Evolutionary conservation across 2,888 invertebrate genomes (phyloP).

Genomic region (Parapristionchus giblindavisi): DNA sequence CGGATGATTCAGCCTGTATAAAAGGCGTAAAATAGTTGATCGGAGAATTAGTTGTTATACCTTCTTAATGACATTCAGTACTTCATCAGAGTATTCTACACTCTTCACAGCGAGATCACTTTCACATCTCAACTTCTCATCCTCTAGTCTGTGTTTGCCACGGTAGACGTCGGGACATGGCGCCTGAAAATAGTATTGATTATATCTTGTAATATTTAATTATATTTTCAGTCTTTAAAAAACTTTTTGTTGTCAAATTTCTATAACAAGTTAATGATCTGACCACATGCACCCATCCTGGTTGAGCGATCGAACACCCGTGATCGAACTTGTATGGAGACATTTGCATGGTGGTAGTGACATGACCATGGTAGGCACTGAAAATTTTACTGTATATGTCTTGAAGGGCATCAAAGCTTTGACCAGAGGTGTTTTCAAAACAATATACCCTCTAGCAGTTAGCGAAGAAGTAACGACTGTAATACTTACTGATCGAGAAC

Average conservation of each 20-base stretch:
- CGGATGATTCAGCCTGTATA: constrained; percentile 70
- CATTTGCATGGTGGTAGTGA: constrained; percentile 92
- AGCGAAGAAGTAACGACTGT: too few relatives aligned
- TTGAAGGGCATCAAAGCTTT: neutral
- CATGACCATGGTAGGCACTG: constrained; percentile 99
- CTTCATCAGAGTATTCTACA: constrained; percentile 84
- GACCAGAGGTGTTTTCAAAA: neutral
- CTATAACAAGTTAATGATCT: constrained; percentile 44
- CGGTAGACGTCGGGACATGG: constrained; percentile 92
- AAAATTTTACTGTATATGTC: constrained; percentile 53
- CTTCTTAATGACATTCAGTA: constrained; percentile 71
- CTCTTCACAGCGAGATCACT: constrained; percentile 77
- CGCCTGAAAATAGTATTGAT: constrained; percentile 74
- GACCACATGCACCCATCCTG: constrained; percentile 73
- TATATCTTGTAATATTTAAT: neutral
- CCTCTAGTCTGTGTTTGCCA: constrained; percentile 80
- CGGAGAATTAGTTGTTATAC: constrained; percentile 4
- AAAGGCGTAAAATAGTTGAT: neutral
- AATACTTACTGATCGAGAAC: constrained; percentile 91
- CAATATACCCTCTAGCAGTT: too few relatives aligned
- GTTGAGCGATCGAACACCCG: constrained; percentile 81
- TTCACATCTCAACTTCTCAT: constrained; percentile 75
- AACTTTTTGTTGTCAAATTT: neutral
- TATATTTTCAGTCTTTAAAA: neutral
- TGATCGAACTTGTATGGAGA: constrained; percentile 97